A percentile compares a stretch with the other conserved stretches of the same genome.
phyloP scores from a whole-genome alignment of 2,113 vertebrate genomes.

The Nanorana parkeri region DNA sequence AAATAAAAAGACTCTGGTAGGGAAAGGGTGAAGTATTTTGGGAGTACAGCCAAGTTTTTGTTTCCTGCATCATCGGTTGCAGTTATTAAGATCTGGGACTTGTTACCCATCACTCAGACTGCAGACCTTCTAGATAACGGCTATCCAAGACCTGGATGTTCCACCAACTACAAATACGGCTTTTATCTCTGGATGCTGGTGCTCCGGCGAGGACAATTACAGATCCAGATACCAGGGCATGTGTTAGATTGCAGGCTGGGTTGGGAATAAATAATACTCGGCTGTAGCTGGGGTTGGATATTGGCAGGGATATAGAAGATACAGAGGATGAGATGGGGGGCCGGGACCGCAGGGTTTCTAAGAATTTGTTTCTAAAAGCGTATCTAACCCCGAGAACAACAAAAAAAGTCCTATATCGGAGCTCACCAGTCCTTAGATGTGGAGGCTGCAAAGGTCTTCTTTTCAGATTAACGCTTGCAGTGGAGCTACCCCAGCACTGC shows the following conservation, averaged over 20 bases:
- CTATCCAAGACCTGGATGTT: neutral
- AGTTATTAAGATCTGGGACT: constrained; percentile 11
- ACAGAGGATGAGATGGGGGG: constrained; percentile 40
- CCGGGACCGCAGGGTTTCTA: neutral
- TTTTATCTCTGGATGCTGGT: constrained; percentile 16
- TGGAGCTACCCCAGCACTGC: no score
- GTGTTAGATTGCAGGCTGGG: neutral
- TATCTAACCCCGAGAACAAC: neutral
- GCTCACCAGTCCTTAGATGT: no score
- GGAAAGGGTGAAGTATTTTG: neutral
- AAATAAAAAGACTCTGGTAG: no score
- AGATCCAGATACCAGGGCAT: neutral
- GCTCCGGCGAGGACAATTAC: constrained; percentile 3
- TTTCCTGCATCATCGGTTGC: neutral
- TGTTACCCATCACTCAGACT: constrained; percentile 40
- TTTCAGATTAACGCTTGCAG: no score
- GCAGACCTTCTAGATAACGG: constrained; percentile 1
- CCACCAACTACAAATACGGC: neutral
- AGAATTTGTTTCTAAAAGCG: neutral
- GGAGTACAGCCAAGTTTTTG: constrained; percentile 4
- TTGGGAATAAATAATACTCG: neutral
- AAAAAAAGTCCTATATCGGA: no score
- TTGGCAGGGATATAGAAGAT: neutral
- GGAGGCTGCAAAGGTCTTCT: no score
- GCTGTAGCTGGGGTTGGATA: constrained; percentile 18